Evolutionary conservation across 2,113 vertebrate genomes (phyloP), one percentile per base, ranked within the genome.

Genomic region (Sebastes schlegelii): DNA sequence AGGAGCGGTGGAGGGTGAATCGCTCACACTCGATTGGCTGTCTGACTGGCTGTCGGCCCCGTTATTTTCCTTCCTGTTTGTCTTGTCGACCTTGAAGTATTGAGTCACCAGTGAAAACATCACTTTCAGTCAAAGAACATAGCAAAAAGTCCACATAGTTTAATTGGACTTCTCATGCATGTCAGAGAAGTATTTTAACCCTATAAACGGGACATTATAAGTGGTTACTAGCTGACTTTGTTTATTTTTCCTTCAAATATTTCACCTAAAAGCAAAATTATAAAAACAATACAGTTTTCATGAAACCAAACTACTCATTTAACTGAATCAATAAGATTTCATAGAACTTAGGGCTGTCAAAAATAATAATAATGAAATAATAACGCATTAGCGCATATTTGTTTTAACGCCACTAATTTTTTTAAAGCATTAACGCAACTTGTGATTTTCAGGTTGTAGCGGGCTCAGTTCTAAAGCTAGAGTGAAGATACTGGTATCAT

Each of bases 41-140:
- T 94, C 92, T 72, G 94, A 95, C 83, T 94, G 90, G 75, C 92
- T 93, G 82, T 95, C 94, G 0, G 72, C 89, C 0, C 91, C 92
- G 23, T 89, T 94, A 71, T 92, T 93, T 58, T 95, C 95, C 69
- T 94, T 92, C 78, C 90, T 93, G 80, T 89, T 92, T 62, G 90
- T 80, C 91, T 92, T 95, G 86, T 94, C 93, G 73, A 81, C 94
- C 94, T 94, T 83, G 23, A 83, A 19, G 54, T 63, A 76, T 83
- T 62, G 51, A 88, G 77, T 78, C 68, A 87, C 16, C 49, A 71
- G 70, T 65, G 40, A 80, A 84, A 82, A 79, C 26, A 40, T 63
- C 43, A 34, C 21, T 46, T 82, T 68, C 14, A 63, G 42, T 55
- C 1, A 80, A n/a, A 52, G n/a, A 62, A 64, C 8, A 13, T 34